A percentile compares a stretch with the other conserved stretches of the same genome.
Evolutionary conservation across 2,113 vertebrate species (phyloP).

Genomic region (Gambusia affinis): DNA sequence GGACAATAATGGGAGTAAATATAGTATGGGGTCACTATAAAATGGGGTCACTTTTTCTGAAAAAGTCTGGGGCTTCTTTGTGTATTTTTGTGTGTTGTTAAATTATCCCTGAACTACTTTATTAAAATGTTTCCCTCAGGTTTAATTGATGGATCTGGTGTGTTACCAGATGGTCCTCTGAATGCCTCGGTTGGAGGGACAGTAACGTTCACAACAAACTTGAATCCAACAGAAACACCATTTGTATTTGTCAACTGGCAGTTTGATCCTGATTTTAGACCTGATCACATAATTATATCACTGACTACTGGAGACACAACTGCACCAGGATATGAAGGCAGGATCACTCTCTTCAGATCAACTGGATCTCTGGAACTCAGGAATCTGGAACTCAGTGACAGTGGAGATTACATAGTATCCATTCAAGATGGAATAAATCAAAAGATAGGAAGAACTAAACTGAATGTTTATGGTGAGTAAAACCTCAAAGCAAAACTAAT

Average conservation of each 20-base stretch:
- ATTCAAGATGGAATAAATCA: accelerated
- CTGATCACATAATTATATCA: background rate
- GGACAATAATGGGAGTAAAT: too few relatives aligned
- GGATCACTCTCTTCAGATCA: constrained; percentile 4
- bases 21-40: too few relatives aligned
- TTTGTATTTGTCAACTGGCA: accelerated
- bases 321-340: background rate
- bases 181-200: constrained; percentile 10
- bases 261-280: background rate
- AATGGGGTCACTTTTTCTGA: too few relatives aligned
- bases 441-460: accelerated
- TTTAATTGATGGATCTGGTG: constrained; percentile 33
- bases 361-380: constrained; percentile 63
- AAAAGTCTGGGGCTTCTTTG: too few relatives aligned
- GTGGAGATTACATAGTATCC: background rate
- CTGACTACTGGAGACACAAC: accelerated
- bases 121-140: background rate
- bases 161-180: constrained; percentile 39
- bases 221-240: constrained; percentile 1
- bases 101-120: too few relatives aligned
- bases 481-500: too few relatives aligned
- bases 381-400: constrained; percentile 36
- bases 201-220: constrained; percentile 26
- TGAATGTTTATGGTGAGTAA: constrained; percentile 21
- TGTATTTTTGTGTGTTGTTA: too few relatives aligned